Conservation (phyloP, 2,113 vertebrate genomes). For the Nothobranchius kuhntae region DNA sequence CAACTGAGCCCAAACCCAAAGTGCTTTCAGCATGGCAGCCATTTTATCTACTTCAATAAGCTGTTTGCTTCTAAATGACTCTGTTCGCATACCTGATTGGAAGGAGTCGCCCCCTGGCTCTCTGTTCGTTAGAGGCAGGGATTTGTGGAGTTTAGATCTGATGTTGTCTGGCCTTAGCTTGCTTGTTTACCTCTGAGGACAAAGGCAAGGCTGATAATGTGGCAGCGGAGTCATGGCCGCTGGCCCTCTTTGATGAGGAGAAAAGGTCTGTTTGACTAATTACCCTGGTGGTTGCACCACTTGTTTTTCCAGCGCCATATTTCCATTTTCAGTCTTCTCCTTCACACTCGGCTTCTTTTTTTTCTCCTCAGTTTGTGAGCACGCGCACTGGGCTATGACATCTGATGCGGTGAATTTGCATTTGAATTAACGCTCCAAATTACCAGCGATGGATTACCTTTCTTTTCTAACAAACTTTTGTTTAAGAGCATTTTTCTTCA, state of each 20-base stretch:
- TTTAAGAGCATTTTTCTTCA: constrained; percentile 33
- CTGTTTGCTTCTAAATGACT: constrained; percentile 44
- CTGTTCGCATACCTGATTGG: constrained; percentile 46
- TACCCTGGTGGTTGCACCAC: constrained; percentile 63
- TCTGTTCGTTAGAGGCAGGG: constrained; percentile 46
- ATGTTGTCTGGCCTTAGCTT: constrained; percentile 62
- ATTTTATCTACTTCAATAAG: constrained; percentile 50
- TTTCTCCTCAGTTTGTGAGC: constrained; percentile 32
- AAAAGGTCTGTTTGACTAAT: constrained; percentile 71
- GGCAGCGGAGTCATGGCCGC: constrained; percentile 64
- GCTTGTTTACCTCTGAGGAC: constrained; percentile 70
- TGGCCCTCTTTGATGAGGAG: constrained; percentile 68
- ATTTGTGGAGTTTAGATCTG: constrained; percentile 61
- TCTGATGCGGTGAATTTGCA: constrained; percentile 59
- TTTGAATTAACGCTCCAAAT: constrained; percentile 68
- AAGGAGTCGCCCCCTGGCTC: constrained; percentile 51
- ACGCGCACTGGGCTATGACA: constrained; percentile 45
- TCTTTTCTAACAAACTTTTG: constrained; percentile 38
- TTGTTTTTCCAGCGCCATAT: constrained; percentile 54
- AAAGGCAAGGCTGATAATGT: constrained; percentile 62
- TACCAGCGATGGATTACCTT: constrained; percentile 60
- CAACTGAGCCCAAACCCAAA: constrained; percentile 20
- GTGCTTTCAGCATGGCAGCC: constrained; percentile 8
- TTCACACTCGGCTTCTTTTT: constrained; percentile 35
- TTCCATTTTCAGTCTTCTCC: constrained; percentile 36